These are phyloP conservation scores for Rhinoptilus africanus DNA, from an alignment of 2,113 vertebrate species.

Conservation along the genomic window DNA sequence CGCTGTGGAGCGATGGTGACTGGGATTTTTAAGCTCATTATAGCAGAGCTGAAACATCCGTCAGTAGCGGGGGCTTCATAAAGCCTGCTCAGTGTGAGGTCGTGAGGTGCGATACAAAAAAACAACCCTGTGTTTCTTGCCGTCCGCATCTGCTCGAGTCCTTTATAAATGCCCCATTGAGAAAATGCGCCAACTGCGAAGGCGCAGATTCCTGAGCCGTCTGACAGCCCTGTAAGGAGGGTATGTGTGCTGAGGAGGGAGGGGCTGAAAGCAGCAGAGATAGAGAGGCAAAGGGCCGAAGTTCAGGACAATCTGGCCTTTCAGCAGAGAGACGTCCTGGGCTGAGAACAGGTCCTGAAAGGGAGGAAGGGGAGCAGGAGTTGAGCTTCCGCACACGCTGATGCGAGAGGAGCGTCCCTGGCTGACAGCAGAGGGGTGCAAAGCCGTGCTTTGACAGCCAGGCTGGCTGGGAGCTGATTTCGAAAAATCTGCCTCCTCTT, in stretches of 20 bases:
- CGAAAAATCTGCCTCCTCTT: too few species aligned
- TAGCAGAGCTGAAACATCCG: not conserved
- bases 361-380: not conserved
- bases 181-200: not conserved
- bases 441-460: not conserved
- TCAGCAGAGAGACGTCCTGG: not conserved
- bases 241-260: not conserved
- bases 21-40: not conserved
- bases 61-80: not conserved
- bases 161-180: not conserved
- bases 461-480: not conserved
- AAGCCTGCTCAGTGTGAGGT: not conserved
- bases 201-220: not conserved
- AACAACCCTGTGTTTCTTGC: not conserved
- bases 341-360: not conserved
- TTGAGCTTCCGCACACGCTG: fast-evolving
- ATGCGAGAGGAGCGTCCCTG: not conserved
- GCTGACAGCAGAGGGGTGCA: not conserved
- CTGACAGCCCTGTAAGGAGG: not conserved
- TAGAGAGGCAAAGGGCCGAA: not conserved
- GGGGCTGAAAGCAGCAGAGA: not conserved
- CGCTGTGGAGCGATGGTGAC: fast-evolving
- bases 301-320: not conserved
- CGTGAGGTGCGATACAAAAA: not conserved
- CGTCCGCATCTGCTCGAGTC: not conserved